Evolutionary conservation across 2,888 invertebrate genomes (phyloP).

Genomic region (Scaptomyza cyrtandrae): DNA sequence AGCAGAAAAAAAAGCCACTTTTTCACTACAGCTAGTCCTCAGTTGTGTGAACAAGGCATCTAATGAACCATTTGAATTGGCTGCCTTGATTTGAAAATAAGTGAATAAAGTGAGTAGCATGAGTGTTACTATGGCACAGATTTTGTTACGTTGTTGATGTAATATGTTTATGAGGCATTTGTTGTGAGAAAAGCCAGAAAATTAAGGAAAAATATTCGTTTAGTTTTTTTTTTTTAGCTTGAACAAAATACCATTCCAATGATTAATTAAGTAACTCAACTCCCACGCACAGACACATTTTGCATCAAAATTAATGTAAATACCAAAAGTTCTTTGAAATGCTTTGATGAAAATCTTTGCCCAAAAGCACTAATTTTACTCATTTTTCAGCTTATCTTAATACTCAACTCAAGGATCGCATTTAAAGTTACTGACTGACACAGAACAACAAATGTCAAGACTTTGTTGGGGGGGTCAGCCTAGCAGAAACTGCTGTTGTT

Average conservation of each 20-base stretch:
- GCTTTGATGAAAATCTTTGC: constrained; percentile 1
- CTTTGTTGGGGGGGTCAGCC: constrained; percentile 42
- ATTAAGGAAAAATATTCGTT: no score
- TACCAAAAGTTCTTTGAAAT: constrained; percentile 5
- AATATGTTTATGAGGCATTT: no score
- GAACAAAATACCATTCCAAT: neutral
- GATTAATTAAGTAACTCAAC: neutral
- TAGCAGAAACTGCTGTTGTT: neutral
- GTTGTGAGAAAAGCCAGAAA: no score
- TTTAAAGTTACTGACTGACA: constrained; percentile 2
- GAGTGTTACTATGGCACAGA: constrained; percentile 7
- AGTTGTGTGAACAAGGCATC: constrained; percentile 35
- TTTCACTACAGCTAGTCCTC: constrained; percentile 17
- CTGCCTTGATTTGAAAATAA: constrained; percentile 52
- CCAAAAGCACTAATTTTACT: constrained; percentile 3
- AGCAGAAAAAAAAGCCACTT: constrained; percentile 4
- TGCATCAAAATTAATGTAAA: neutral
- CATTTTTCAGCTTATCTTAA: constrained; percentile 33
- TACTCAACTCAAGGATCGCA: constrained; percentile 5
- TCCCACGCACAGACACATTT: neutral
- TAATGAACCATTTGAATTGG: constrained; percentile 64
- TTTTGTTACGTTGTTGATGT: neutral
- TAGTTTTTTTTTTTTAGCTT: no score
- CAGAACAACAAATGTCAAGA: constrained; percentile 30
- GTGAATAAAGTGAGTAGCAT: neutral